Conservation (phyloP, 2,113 vertebrate genomes). For the Rhineura floridana region DNA sequence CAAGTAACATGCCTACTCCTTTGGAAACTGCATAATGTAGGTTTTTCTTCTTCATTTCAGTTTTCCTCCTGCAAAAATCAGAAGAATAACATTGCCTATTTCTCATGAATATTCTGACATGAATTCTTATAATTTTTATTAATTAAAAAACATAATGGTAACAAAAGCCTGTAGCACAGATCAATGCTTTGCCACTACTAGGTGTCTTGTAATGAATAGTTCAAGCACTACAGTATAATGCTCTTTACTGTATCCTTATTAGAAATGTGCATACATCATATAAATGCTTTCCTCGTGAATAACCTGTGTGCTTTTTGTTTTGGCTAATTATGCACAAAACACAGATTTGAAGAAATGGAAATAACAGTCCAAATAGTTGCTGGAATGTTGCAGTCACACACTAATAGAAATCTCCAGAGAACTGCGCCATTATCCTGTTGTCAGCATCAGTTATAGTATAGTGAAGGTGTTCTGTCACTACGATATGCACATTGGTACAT, state of each 20-base stretch:
- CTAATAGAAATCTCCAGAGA: background rate
- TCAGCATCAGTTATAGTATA: conserved; percentile 27
- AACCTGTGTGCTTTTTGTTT: background rate
- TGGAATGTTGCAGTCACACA: background rate
- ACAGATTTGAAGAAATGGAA: background rate
- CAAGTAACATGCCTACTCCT: too few relatives aligned
- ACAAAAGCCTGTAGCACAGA: background rate
- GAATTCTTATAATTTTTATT: background rate
- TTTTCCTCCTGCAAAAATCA: background rate
- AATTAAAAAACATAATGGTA: background rate
- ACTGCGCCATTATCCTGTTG: background rate
- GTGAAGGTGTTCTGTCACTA: background rate
- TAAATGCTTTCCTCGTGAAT: background rate
- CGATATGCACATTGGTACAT: conserved; percentile 36
- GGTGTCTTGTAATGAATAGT: background rate
- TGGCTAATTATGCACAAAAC: background rate
- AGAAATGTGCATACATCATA: background rate
- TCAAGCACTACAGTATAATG: background rate
- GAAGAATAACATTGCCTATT: background rate
- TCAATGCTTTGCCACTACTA: background rate
- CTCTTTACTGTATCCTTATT: background rate
- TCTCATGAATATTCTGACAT: background rate
- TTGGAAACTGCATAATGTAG: too few relatives aligned
- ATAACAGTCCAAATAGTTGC: background rate
- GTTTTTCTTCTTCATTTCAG: background rate